phyloP scores from a whole-genome alignment of 1,140 invertebrate species.

The Drosophila repletoides region DNA sequence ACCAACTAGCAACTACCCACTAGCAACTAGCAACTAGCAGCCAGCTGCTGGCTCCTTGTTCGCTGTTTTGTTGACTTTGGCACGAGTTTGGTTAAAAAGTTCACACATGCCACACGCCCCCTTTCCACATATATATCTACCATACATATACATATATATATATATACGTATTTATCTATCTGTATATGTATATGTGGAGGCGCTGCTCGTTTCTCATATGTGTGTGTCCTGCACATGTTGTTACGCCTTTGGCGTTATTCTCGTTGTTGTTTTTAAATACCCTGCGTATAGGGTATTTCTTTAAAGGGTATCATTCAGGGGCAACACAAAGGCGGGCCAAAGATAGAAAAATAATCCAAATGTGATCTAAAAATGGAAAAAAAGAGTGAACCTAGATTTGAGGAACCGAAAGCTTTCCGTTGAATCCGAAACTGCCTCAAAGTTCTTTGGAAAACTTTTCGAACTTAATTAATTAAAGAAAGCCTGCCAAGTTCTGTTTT shows the following conservation, averaged over 20 bases:
- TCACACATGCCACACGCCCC: slow-evolving; percentile 65
- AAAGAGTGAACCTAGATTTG: no score
- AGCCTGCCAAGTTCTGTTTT: no score
- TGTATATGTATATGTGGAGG: slow-evolving; percentile 9
- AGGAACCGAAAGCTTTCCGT: no score
- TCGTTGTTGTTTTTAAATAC: slow-evolving; percentile 55
- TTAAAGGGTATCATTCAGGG: background rate
- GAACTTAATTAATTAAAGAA: no score
- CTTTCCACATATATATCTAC: background rate
- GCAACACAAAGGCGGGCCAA: background rate
- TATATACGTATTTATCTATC: background rate
- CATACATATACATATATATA: slow-evolving; percentile 6
- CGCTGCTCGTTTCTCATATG: slow-evolving; percentile 3
- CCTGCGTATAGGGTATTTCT: background rate
- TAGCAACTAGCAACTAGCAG: background rate
- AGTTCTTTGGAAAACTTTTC: no score
- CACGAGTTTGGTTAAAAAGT: slow-evolving; percentile 79
- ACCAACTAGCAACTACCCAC: background rate
- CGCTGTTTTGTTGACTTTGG: slow-evolving; percentile 78
- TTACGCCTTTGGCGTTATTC: slow-evolving; percentile 68
- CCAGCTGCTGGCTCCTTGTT: slow-evolving; percentile 31
- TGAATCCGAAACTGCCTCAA: no score
- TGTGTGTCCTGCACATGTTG: slow-evolving; percentile 57
- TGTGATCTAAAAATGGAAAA: background rate
- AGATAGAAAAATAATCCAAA: no score